Evolutionary conservation across 2,888 invertebrate species (phyloP).

Genomic region (Geotrupes spiniger): DNA sequence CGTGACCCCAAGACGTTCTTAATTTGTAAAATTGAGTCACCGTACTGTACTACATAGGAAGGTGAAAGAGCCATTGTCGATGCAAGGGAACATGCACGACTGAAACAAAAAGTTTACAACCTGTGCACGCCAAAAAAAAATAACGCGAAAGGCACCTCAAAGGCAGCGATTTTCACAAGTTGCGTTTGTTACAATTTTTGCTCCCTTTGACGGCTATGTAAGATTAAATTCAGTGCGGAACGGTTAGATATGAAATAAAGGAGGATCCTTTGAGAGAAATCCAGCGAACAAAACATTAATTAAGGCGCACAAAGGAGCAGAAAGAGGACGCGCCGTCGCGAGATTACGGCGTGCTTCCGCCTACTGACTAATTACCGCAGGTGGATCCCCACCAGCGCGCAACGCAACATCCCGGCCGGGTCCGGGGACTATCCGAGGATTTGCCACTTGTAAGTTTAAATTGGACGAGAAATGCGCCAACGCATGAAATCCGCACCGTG

Average conservation of each 20-base stretch:
- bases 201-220: not conserved
- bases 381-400: constrained; percentile 33
- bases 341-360: constrained; percentile 39
- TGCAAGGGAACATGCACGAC: too few relatives aligned
- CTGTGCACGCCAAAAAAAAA: too few relatives aligned
- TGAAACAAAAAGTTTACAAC: too few relatives aligned
- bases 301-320: constrained; percentile 38
- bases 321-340: constrained; percentile 30
- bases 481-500: not conserved
- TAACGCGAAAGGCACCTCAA: too few relatives aligned
- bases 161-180: too few relatives aligned
- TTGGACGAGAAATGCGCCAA: constrained; percentile 1
- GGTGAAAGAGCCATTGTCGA: too few relatives aligned
- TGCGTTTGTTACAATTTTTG: not conserved
- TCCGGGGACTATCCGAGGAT: constrained; percentile 2
- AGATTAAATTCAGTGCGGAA: constrained; percentile 1
- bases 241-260: constrained; percentile 5
- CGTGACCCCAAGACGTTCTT: too few relatives aligned
- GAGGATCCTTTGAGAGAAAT: constrained; percentile 31
- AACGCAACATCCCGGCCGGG: not conserved
- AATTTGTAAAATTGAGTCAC: too few relatives aligned
- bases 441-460: constrained; percentile 6
- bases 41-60: too few relatives aligned
- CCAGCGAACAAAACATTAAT: constrained; percentile 41
- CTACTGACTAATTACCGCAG: constrained; percentile 43